Conservation (phyloP, 92 coral and sea anemone species). For the Scolanthus callimorphus region DNA sequence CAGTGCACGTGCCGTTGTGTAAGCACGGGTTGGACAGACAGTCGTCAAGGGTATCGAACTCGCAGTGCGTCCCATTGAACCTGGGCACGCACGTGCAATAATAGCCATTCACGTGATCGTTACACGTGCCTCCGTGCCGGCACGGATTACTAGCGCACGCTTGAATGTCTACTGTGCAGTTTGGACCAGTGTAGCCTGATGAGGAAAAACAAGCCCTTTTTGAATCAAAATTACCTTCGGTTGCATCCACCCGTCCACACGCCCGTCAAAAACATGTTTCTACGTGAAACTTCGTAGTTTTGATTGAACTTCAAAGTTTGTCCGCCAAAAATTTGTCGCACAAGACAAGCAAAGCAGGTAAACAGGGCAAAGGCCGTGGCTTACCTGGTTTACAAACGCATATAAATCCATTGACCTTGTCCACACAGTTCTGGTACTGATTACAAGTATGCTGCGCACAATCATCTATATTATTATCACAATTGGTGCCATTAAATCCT, state of each 20-base stretch:
- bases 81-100: constrained; percentile 58
- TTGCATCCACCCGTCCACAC: too few relatives aligned
- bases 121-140: constrained; percentile 52
- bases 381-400: constrained; percentile 60
- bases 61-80: constrained; percentile 65
- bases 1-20: constrained; percentile 59
- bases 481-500: constrained; percentile 63
- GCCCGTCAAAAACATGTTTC: too few relatives aligned
- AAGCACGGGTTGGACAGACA: constrained; percentile 49
- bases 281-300: too few relatives aligned
- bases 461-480: constrained; percentile 60
- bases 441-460: constrained; percentile 57
- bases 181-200: constrained; percentile 61
- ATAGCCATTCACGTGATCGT: constrained; percentile 40
- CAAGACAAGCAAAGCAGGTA: too few relatives aligned
- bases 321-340: too few relatives aligned
- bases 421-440: constrained; percentile 47
- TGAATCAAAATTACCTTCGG: too few relatives aligned
- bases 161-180: constrained; percentile 55
- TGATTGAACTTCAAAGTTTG: too few relatives aligned
- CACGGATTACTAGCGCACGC: constrained; percentile 62
- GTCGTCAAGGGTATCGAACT: constrained; percentile 49
- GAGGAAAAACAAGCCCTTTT: too few relatives aligned
- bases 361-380: too few relatives aligned
- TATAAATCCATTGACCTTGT: constrained; percentile 37